Evolutionary conservation across 2,113 vertebrate genomes (phyloP), one percentile per base, ranked within the genome.

Genomic region (Gobio gobio): DNA sequence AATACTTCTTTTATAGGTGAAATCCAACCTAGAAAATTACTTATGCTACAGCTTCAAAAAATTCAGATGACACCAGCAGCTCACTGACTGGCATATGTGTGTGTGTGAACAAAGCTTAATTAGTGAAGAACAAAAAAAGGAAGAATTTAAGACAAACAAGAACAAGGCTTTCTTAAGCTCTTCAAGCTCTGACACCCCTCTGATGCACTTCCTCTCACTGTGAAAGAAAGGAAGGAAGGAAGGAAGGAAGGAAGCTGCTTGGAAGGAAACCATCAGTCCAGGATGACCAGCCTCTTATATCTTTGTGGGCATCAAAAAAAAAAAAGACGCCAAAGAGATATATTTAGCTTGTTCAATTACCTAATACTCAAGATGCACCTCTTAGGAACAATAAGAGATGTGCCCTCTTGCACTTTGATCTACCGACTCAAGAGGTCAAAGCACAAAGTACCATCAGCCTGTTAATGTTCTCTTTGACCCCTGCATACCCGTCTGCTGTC

Each of bases 131-230:
- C 49, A 76, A 68, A 33, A 29, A 40, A 49, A 80, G 40, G 40
- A 82, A 85, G 59, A 76, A 24, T 47, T 43, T 49, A 9, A 20
- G 26, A 74, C 33, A 79, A 86, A 33, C 56, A 68, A 58, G 12
- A 70, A 10, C 51, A 59, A 33, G 51, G 12, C 59, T 70, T 83
- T 83, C 75, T 43, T 78, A 26, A 29, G 14, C 9, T 40, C 29
- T 78, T 26, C 76, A 24, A 56, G 22, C 9, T 49, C 43, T 73
- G 36, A 33, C 12, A 33, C 49, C 16, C 73, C 45, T 66, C 74
- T 78, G 63, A 26, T 76, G 66, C 75, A 75, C 49, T 84, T 88
- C 87, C 87, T 63, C 63, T 85, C 75, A 78, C 77, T 84, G 81
- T 54, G 29, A 58, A 80, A 75, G 49, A 63, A 40, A 86, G 82